phyloP scores from a whole-genome alignment of 1,140 invertebrate genomes.

The Platyura marginata region DNA sequence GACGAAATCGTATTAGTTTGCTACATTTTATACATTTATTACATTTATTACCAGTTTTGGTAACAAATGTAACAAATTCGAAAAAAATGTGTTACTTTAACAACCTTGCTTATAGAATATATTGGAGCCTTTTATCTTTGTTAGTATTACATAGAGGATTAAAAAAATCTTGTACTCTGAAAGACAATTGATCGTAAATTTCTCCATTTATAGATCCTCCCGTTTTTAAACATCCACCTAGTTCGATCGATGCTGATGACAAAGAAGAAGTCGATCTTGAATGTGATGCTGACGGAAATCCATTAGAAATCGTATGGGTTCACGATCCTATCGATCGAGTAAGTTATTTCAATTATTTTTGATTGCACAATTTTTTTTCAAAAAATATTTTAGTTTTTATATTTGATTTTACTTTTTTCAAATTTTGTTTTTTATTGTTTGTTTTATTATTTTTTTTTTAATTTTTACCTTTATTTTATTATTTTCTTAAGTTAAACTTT shows the following conservation, averaged over 20 bases:
- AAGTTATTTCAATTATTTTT: constrained; percentile 13
- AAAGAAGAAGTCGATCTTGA: constrained; percentile 45
- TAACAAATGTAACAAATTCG: no score
- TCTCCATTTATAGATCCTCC: constrained; percentile 20
- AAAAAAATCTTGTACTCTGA: no score
- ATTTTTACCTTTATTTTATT: neutral
- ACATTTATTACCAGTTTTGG: no score
- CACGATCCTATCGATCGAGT: constrained; percentile 42
- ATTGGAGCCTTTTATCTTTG: neutral
- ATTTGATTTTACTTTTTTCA: no score
- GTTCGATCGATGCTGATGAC: constrained; percentile 47
- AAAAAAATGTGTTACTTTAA: no score
- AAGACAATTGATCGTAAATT: no score
- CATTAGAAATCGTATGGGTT: constrained; percentile 57
- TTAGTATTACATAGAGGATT: no score
- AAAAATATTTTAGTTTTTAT: no score
- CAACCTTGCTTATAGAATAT: neutral
- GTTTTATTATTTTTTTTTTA: neutral
- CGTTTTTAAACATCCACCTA: constrained; percentile 41
- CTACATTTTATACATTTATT: no score
- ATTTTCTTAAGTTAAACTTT: neutral
- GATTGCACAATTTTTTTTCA: neutral
- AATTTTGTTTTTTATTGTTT: neutral
- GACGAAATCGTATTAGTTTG: no score
- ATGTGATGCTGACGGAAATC: constrained; percentile 63